Conservation (phyloP, 1,140 invertebrate genomes). For the Phenacoccus solenopsis region DNA sequence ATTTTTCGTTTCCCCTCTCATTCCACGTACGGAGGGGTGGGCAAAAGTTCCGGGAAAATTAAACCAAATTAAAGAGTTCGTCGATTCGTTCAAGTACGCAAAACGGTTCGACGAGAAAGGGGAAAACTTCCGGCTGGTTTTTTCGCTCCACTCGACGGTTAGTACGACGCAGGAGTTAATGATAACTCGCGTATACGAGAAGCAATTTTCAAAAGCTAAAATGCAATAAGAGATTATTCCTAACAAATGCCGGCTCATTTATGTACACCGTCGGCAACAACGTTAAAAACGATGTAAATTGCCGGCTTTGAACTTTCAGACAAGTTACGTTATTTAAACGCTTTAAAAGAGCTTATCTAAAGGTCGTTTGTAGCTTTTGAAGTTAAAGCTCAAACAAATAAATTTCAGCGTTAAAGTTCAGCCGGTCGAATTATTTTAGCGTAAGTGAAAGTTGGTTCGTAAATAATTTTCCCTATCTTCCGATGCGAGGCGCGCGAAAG, state of each 20-base stretch:
- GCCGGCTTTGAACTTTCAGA: constrained; percentile 16
- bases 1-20: not conserved
- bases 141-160: too few relatives aligned
- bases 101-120: too few relatives aligned
- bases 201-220: constrained; percentile 12
- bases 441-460: constrained; percentile 12
- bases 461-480: constrained; percentile 16
- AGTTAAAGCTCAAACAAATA: constrained; percentile 14
- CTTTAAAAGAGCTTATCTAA: constrained; percentile 18
- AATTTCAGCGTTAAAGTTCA: constrained; percentile 15
- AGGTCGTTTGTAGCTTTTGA: constrained; percentile 14
- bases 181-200: constrained; percentile 8
- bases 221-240: constrained; percentile 15
- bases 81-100: too few relatives aligned
- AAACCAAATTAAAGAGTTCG: not conserved
- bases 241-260: constrained; percentile 10
- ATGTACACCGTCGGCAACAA: constrained; percentile 6
- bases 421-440: constrained; percentile 13
- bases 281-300: constrained; percentile 17
- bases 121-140: too few relatives aligned
- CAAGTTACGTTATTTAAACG: constrained; percentile 15
- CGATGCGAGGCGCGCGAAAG: not conserved
- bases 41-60: not conserved
- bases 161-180: constrained; percentile 11
- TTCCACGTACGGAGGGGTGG: too few relatives aligned